Evolutionary conservation across 2,888 invertebrate genomes (phyloP).

Genomic region (Nemapogon koenigi): DNA sequence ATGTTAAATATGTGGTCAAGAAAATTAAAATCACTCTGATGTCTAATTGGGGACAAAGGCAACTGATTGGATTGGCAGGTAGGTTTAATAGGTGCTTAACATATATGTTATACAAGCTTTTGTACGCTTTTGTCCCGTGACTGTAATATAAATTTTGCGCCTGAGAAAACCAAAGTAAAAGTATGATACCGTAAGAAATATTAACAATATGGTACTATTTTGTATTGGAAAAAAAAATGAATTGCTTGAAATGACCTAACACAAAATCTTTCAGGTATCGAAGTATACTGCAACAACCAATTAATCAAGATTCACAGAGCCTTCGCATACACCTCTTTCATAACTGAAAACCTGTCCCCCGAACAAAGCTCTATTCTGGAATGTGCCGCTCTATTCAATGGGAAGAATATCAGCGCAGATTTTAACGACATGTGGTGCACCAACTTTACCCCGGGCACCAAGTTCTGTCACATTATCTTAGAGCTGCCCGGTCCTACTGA

Average conservation of each 20-base stretch:
- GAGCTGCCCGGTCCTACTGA: slow-evolving; percentile 38
- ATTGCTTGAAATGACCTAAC: too few species aligned
- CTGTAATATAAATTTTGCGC: too few species aligned
- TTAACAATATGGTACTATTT: too few species aligned
- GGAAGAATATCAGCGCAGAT: slow-evolving; percentile 71
- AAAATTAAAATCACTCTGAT: slow-evolving; percentile 62
- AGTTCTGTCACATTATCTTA: slow-evolving; percentile 44
- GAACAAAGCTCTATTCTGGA: slow-evolving; percentile 29
- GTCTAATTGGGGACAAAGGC: slow-evolving; percentile 70
- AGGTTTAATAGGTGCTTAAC: slow-evolving; percentile 8
- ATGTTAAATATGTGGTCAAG: slow-evolving; percentile 37
- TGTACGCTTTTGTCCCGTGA: too few species aligned
- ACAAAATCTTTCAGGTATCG: slow-evolving; percentile 54
- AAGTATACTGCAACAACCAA: slow-evolving; percentile 40
- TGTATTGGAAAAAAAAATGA: too few species aligned
- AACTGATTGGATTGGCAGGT: slow-evolving; percentile 68
- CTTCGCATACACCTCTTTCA: slow-evolving; percentile 36
- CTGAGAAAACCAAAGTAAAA: too few species aligned
- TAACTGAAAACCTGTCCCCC: slow-evolving; percentile 27
- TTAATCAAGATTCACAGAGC: slow-evolving; percentile 33
- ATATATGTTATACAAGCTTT: background rate
- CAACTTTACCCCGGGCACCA: slow-evolving; percentile 33
- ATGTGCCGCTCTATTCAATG: slow-evolving; percentile 68
- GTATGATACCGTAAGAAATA: too few species aligned
- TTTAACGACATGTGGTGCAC: slow-evolving; percentile 72